Evolutionary conservation across 2,797 vertebrate species (phyloP).

Genomic region (Spea hammondii): DNA sequence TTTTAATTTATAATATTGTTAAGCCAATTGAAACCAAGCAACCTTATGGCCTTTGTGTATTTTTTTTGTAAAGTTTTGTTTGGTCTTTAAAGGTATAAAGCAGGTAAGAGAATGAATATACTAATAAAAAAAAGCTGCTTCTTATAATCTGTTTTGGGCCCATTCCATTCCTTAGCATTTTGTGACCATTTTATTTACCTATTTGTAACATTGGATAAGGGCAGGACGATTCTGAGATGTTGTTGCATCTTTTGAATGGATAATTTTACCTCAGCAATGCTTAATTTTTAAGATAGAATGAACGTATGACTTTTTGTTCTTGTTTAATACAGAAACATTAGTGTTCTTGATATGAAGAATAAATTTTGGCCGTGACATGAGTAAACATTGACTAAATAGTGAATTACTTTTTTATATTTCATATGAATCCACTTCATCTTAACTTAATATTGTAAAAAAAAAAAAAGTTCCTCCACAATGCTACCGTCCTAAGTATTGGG

Average conservation of each 20-base stretch:
- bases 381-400: conserved; percentile 34
- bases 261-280: conserved; percentile 62
- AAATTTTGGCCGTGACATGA: conserved; percentile 53
- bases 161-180: conserved; percentile 40
- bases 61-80: conserved; percentile 56
- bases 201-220: conserved; percentile 44
- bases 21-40: conserved; percentile 52
- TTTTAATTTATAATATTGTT: conserved; percentile 47
- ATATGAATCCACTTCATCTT: neutral
- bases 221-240: conserved; percentile 53
- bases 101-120: conserved; percentile 50
- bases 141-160: conserved; percentile 44
- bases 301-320: conserved; percentile 54
- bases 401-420: conserved; percentile 21
- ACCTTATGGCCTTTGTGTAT: conserved; percentile 53
- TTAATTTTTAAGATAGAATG: conserved; percentile 45
- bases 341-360: conserved; percentile 54
- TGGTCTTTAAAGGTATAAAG: conserved; percentile 56
- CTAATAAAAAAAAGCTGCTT: conserved; percentile 55
- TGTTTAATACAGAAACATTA: conserved; percentile 56
- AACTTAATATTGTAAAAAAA: neutral
- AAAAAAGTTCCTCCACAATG: no score
- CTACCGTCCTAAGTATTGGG: no score
- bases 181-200: conserved; percentile 22
- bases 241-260: conserved; percentile 61